Percentiles rank a stretch among this genome's conserved stretches.
These are phyloP conservation scores for Agrochola circellaris DNA, from an alignment of 2,888 invertebrate species.

Conservation along the genomic window DNA sequence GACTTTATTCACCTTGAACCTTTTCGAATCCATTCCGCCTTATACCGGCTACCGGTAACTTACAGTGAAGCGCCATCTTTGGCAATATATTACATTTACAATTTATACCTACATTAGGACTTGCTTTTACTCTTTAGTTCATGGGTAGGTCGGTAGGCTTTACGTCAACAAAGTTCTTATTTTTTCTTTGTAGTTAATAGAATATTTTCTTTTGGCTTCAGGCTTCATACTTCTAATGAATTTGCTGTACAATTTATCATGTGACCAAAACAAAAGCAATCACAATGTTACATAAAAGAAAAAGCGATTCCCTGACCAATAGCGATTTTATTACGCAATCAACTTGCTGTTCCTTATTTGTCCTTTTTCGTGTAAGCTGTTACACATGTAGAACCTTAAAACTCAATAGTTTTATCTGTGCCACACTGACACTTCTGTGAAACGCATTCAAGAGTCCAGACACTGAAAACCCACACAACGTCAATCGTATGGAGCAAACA, in stretches of 20 bases:
- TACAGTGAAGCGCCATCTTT: background rate
- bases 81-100: slow-evolving; percentile 6
- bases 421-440: background rate
- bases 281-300: background rate
- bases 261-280: background rate
- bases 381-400: background rate
- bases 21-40: background rate
- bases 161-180: background rate
- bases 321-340: background rate
- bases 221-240: background rate
- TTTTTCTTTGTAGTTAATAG: background rate
- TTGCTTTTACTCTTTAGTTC: no score
- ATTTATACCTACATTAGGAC: no score
- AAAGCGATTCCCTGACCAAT: background rate
- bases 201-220: background rate
- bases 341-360: background rate
- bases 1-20: slow-evolving; percentile 1
- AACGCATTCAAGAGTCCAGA: background rate
- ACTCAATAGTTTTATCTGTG: background rate
- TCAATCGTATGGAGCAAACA: background rate
- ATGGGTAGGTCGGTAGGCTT: background rate
- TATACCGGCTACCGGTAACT: slow-evolving; percentile 4
- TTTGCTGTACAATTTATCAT: background rate
- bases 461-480: background rate
- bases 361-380: background rate